Base-by-base conservation (phyloP, 2,888 invertebrate genomes). In the Hololepta plana region DNA sequence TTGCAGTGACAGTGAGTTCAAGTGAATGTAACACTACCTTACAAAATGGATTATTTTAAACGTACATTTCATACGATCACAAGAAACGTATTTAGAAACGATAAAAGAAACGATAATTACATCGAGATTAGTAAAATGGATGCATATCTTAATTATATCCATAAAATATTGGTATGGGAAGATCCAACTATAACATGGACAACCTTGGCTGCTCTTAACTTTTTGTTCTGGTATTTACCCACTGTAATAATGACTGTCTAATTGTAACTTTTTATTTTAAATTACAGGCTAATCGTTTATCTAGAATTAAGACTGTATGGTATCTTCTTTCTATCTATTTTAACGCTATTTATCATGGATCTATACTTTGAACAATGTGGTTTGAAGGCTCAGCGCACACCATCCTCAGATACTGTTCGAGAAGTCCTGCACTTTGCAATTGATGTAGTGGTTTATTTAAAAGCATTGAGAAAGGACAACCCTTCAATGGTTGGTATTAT, bases 231-330 rank as follows among this genome's bases (percentile, higher is more conserved):
- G 58, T 57, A 45, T 44, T 53, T 45, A 31, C 23, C 26, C 16
- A 23, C 24, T n/a, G 19, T 20, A 20, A 12, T 32, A 23, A 17
- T 16, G 14, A 12, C 16, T 11, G 21, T n/a, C n/a, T n/a, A n/a
- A n/a, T n/a, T n/a, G n/a, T n/a, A n/a, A n/a, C n/a, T n/a, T n/a
- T n/a, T n/a, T n/a, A n/a, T n/a, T n/a, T n/a, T n/a, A n/a, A 23
- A 29, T 45, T 46, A 20, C 42, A 58, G 56, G 51, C 34, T 51
- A 23, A 37, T 53, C 28, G 40, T 51, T 28, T 45, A 48, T 31
- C 47, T 47, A 28, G 47, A 58, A 36, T 32, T 55, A 34, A 39
- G 49, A 41, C 40, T 60, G 42, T 45, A 57, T 46, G 43, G 54
- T 35, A 37, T 60, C 38, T 28, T 60, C 38, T 49, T 58, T 47